phyloP scores from a whole-genome alignment of 1,140 invertebrate genomes.

The Octopus sinensis region DNA sequence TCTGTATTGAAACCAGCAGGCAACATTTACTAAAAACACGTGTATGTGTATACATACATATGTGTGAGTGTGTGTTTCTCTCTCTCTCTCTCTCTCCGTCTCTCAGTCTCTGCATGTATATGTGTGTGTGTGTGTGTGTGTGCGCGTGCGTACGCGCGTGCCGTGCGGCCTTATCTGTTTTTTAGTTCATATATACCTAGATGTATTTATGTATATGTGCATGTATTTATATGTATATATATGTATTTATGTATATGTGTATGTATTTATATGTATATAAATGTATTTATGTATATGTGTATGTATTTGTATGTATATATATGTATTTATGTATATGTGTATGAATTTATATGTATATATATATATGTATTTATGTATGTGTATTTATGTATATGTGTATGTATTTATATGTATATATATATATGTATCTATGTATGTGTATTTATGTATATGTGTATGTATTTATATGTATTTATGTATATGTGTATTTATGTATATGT shows the following conservation, averaged over 20 bases:
- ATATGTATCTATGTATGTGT: neutral
- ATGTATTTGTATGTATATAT: neutral
- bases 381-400: neutral
- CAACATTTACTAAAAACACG: too few relatives aligned
- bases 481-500: neutral
- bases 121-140: too few relatives aligned
- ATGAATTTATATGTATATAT: neutral
- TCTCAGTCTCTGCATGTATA: too few relatives aligned
- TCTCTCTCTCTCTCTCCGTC: too few relatives aligned
- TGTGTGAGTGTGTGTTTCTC: too few relatives aligned
- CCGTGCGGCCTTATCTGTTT: too few relatives aligned
- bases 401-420: neutral
- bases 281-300: neutral
- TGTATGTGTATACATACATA: too few relatives aligned
- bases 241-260: neutral
- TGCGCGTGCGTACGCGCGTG: too few relatives aligned
- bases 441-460: neutral
- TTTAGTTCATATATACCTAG: too few relatives aligned
- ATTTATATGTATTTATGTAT: neutral
- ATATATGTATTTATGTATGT: neutral
- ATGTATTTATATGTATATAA: neutral
- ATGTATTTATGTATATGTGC: too few relatives aligned
- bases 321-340: neutral
- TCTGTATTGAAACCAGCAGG: too few relatives aligned
- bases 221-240: too few relatives aligned